Evolutionary conservation across 2,113 vertebrate species (phyloP).

Genomic region (Struthidea cinerea): DNA sequence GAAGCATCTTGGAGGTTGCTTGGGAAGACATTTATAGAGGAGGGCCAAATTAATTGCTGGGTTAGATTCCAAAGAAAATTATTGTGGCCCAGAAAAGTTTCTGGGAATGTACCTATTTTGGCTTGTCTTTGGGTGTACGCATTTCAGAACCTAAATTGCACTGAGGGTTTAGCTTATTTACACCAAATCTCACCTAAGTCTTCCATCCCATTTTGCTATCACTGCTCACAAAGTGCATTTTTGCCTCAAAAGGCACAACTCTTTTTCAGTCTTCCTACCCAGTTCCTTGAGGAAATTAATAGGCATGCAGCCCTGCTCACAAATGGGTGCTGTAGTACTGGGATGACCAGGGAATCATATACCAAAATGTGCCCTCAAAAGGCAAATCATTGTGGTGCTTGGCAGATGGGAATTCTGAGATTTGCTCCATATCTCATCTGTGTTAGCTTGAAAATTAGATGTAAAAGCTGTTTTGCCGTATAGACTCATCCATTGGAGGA

Average conservation of each 20-base stretch:
- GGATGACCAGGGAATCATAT: neutral
- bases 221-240: neutral
- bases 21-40: neutral
- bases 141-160: neutral
- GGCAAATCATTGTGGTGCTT: neutral
- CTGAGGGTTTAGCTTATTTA: neutral
- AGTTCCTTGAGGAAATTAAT: neutral
- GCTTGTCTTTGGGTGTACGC: neutral
- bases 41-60: neutral
- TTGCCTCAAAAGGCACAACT: neutral
- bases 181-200: neutral
- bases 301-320: neutral
- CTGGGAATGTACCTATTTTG: neutral
- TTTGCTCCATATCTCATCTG: neutral
- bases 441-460: neutral
- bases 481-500: conserved; percentile 18
- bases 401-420: neutral
- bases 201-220: neutral
- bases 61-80: neutral
- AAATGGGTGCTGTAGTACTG: neutral
- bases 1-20: neutral
- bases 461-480: conserved; percentile 8
- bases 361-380: neutral
- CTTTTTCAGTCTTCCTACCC: neutral
- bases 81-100: neutral